Base-by-base conservation (phyloP, 2,113 vertebrate species). In the Zapornia atra region DNA sequence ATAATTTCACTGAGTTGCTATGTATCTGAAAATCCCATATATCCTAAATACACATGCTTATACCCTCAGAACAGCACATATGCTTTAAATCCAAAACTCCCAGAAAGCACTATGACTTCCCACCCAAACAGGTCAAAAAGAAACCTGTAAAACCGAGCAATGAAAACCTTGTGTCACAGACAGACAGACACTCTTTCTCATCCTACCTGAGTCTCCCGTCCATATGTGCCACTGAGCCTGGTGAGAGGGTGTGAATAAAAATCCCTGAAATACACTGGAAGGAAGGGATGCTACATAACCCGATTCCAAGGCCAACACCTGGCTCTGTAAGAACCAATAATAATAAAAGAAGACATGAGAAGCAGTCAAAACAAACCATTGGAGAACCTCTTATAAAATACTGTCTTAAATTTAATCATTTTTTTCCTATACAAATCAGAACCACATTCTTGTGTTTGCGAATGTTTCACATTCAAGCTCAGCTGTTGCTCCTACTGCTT, bases 221-320 rank as follows among this genome's bases (percentile, higher is more conserved):
- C 98, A 99, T 98, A 73, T 99, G 99, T 1, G 99, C 99, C 87
- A 99, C 98, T 0, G 99, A 99, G 34, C 99, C 99, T 2, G 99
- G 99, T 0, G 99, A 99, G 17, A 99, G 98, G 2, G 99, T 98
- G 85, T 99, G 99, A 42, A 99, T 98, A 88, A 99, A 99, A 94
- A 99, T 98, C 51, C 99, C 98, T 0, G 99, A 98, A 88, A 98
- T 98, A 51, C 98, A 98, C 19, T 98, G 98, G 82, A 97, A 97
- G 46, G 98, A 97, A 48, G 99, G 99, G 36, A 99, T 97, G 21
- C 98, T 99, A 86, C 99, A 99, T 69, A 99, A 96, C 33, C 99
- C 99, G 1, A 99, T 99, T 15, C 99, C 99, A 92, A 99, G 97
- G 16, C 99, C 99, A 34, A 99, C 99, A 8, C 99, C 99, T 8